Conservation (phyloP, 1,140 invertebrate species). For the Halesus radiatus region DNA sequence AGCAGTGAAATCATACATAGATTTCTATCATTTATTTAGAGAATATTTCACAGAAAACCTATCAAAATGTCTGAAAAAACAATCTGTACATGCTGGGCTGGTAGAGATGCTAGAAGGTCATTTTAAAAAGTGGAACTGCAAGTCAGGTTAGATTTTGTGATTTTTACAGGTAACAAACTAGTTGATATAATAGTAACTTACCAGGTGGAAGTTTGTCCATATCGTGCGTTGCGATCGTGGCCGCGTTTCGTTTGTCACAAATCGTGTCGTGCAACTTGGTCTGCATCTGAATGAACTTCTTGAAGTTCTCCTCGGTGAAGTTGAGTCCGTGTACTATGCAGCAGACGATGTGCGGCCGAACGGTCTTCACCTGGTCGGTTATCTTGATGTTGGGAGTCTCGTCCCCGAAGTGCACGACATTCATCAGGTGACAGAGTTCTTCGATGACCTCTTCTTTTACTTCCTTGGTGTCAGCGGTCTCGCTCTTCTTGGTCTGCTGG, state of each 20-base stretch:
- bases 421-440: conserved; percentile 59
- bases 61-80: no score
- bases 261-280: conserved; percentile 84
- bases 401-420: conserved; percentile 73
- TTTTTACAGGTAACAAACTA: no score
- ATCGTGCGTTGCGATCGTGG: conserved; percentile 89
- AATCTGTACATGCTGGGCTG: no score
- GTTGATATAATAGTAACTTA: conserved; percentile 55
- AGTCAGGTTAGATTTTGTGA: no score
- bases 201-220: conserved; percentile 74
- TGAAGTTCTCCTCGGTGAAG: conserved; percentile 77
- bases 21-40: no score
- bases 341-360: conserved; percentile 80
- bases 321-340: conserved; percentile 79
- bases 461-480: conserved; percentile 53
- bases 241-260: conserved; percentile 82
- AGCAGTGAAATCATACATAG: no score
- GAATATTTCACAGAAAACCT: no score
- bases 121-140: no score
- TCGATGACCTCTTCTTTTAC: conserved; percentile 57
- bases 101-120: no score
- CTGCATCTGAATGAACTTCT: conserved; percentile 86
- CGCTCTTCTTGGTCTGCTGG: conserved; percentile 57
- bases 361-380: conserved; percentile 69
- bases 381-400: conserved; percentile 71